Percentiles rank a stretch among this genome's conserved stretches.
Conservation (phyloP, 2,888 invertebrate genomes). For the Pantelozetes paolii region DNA sequence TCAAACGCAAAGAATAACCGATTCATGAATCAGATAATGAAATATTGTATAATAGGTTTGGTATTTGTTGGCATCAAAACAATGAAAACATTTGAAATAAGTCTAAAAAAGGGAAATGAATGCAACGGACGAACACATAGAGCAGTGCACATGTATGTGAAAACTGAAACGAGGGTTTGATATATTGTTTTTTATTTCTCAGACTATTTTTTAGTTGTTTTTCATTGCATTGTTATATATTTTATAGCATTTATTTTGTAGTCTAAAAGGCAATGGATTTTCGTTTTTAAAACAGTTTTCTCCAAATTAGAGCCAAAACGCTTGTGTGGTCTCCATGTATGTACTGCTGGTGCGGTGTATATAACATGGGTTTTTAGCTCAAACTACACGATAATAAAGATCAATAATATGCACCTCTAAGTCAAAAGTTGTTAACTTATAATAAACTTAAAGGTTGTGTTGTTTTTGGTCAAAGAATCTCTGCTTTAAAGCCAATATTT, state of each 20-base stretch:
- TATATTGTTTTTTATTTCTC: slow-evolving; percentile 5
- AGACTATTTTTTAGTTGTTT: slow-evolving; percentile 8
- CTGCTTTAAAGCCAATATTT: neutral
- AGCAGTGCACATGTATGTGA: neutral
- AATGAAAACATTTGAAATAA: slow-evolving; percentile 3
- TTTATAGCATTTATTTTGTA: neutral
- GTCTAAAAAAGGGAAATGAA: slow-evolving; percentile 12
- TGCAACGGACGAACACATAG: slow-evolving; percentile 8
- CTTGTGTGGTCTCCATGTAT: slow-evolving; percentile 28
- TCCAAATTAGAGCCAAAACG: slow-evolving; percentile 21
- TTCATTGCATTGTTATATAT: slow-evolving; percentile 14
- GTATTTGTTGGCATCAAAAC: neutral
- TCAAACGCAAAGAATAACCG: neutral
- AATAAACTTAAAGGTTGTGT: slow-evolving; percentile 5
- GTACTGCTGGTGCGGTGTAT: slow-evolving; percentile 2
- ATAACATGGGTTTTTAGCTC: slow-evolving; percentile 20
- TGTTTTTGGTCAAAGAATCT: slow-evolving; percentile 13
- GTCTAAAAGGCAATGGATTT: neutral
- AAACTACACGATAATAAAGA: slow-evolving; percentile 32
- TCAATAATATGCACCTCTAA: slow-evolving; percentile 34
- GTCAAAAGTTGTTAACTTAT: slow-evolving; percentile 27
- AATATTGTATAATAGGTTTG: neutral
- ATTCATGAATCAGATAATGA: neutral
- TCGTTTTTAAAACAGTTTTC: slow-evolving; percentile 20
- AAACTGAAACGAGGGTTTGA: slow-evolving; percentile 8